Evolutionary conservation across 2,888 invertebrate genomes (phyloP).

Genomic region (Sericinus montela): DNA sequence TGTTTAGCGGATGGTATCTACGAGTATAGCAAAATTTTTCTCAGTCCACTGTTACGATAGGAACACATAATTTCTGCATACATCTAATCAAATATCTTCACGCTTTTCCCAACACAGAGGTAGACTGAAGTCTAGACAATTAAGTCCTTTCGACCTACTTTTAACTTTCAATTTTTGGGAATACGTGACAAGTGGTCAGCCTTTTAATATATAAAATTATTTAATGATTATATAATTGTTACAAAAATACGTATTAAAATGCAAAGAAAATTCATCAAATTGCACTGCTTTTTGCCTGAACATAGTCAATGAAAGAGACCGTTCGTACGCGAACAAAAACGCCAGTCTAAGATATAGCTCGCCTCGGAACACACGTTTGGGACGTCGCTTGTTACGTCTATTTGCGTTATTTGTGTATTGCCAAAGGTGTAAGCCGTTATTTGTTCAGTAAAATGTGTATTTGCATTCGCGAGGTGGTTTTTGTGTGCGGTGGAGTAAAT

Average conservation of each 20-base stretch:
- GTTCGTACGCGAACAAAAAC: conserved; percentile 34
- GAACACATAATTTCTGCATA: no score
- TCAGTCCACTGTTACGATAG: no score
- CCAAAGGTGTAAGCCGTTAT: conserved; percentile 40
- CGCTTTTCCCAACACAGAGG: no score
- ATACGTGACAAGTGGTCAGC: no score
- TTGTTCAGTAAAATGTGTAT: conserved; percentile 53
- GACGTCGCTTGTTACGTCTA: conserved; percentile 42
- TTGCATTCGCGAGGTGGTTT: conserved; percentile 53
- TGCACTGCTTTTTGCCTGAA: conserved; percentile 39
- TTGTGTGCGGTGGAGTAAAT: conserved; percentile 49
- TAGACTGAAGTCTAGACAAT: no score
- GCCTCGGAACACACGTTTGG: conserved; percentile 51
- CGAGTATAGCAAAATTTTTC: no score
- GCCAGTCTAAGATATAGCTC: conserved; percentile 54
- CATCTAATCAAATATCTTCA: no score
- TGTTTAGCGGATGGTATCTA: no score
- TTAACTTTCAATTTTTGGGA: no score
- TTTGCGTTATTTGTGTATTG: conserved; percentile 47
- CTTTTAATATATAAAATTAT: no score
- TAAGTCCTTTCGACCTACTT: no score
- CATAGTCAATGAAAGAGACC: conserved; percentile 48
- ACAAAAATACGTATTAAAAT: neutral
- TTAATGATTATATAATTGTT: neutral
- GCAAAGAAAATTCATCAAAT: conserved; percentile 8